A percentile compares a stretch with the other conserved stretches of the same genome.
Conservation (phyloP, 2,113 vertebrate species). For the Penelope pileata region DNA sequence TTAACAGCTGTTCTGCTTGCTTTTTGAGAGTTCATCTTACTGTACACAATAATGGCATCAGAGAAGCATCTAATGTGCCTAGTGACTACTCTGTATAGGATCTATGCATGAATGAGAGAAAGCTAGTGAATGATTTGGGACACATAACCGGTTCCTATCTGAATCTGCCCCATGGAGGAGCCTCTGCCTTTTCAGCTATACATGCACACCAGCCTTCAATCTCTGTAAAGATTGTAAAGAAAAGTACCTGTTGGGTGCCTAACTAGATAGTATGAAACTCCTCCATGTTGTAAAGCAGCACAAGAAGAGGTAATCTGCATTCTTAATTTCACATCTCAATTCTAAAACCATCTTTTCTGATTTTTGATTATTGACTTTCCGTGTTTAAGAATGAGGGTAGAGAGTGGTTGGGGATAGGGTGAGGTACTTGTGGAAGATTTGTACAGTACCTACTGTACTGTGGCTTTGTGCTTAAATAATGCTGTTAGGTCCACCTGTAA, state of each 20-base stretch:
- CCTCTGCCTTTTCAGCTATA: not conserved
- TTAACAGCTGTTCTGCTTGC: not conserved
- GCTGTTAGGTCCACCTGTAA: rapidly evolving
- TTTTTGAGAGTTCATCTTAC: not conserved
- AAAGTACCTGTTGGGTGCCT: not conserved
- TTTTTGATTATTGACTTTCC: not conserved
- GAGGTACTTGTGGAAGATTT: not conserved
- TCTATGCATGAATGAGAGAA: not conserved
- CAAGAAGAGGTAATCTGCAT: not conserved
- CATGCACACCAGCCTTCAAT: not conserved
- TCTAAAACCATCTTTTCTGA: not conserved
- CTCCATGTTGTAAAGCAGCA: not conserved
- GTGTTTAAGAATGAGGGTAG: not conserved
- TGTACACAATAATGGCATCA: not conserved
- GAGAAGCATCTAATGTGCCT: not conserved
- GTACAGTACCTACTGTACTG: not conserved
- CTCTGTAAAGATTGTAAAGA: no score
- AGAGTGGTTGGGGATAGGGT: not conserved
- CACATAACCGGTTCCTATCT: not conserved
- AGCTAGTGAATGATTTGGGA: not conserved
- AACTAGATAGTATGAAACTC: not conserved
- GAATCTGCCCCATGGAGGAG: not conserved
- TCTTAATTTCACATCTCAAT: not conserved
- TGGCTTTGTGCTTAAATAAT: not conserved
- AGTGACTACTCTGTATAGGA: not conserved